Base-by-base conservation (phyloP, 2,888 invertebrate species). In the Junonia oenone region DNA sequence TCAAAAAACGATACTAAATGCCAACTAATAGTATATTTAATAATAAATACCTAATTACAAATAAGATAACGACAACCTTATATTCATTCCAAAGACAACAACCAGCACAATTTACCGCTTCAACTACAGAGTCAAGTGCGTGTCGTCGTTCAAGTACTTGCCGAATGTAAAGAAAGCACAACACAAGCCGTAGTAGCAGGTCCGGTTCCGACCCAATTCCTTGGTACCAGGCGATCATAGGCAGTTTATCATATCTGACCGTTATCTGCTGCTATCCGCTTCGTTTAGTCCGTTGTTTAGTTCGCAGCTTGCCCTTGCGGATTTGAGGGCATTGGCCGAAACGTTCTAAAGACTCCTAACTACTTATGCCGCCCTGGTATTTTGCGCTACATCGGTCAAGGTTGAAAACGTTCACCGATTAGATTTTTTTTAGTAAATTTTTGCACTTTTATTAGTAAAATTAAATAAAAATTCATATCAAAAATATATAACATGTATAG, bases 201-300 rank as follows among this genome's bases (percentile, higher is more conserved):
- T 66, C 71, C 67, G 66, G 73, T 74, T 75, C 75, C 78, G 75
- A 73, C 77, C 78, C 70, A 75, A 75, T 79, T 78, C 74, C 71
- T 62, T 61, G 57, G 59, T 51, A 59, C 58, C 59, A 61, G 64
- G 49, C 60, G 55, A 58, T 60, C 64, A 35, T 45, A 59, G 56
- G 75, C 76, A 73, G 72, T 78, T 77, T 76, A 79, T 79, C 79
- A 77, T 76, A 72, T 75, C 59, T 66, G 72, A 65, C 78, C 78
- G 79, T 78, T 79, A 79, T 78, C 78, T 76, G 50, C 78, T 76
- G 50, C 66, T 69, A 70, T 71, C 70, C 73, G 74, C 75, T 71
- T 62, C 68, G 71, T 66, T 75, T 71, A 70, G 71, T 67, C 68
- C 68, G 73, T 73, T 71, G 76, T 69, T 74, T 69, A 63, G 69